Evolutionary conservation across 1,140 invertebrate species (phyloP).

Genomic region (Papilio xuthus): DNA sequence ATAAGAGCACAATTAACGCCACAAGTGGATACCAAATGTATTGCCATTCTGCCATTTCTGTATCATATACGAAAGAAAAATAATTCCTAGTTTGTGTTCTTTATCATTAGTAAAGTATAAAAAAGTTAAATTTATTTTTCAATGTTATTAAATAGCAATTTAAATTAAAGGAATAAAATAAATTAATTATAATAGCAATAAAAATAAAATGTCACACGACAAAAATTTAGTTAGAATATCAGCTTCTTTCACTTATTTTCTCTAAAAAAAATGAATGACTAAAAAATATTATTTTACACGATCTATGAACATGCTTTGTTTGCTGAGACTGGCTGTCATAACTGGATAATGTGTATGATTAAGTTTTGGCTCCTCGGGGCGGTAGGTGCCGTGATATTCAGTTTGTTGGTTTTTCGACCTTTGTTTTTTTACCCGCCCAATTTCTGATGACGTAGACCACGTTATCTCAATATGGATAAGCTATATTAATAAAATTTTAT

Average conservation of each 20-base stretch:
- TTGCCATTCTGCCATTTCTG: neutral
- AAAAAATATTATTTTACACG: slow-evolving; percentile 1
- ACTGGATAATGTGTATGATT: slow-evolving; percentile 71
- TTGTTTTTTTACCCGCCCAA: slow-evolving; percentile 57
- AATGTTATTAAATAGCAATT: neutral
- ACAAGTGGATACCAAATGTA: neutral
- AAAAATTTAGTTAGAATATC: neutral
- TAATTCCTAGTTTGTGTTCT: neutral
- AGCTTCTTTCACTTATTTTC: neutral
- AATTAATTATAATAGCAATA: neutral
- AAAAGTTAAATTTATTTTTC: neutral
- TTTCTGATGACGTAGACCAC: slow-evolving; percentile 44
- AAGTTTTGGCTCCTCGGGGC: slow-evolving; percentile 63
- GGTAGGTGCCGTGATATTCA: slow-evolving; percentile 61
- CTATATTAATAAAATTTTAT: slow-evolving; percentile 2
- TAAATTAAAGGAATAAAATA: neutral
- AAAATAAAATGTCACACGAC: neutral
- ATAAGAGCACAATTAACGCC: neutral
- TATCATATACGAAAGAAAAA: neutral
- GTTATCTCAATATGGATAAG: slow-evolving; percentile 47
- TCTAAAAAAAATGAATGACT: too few species aligned
- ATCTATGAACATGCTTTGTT: slow-evolving; percentile 56
- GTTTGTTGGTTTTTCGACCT: slow-evolving; percentile 70
- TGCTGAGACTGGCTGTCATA: slow-evolving; percentile 55
- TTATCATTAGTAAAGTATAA: too few species aligned